These are phyloP conservation scores for Borostomias antarcticus DNA, from an alignment of 2,797 vertebrate species.

Conservation along the genomic window DNA sequence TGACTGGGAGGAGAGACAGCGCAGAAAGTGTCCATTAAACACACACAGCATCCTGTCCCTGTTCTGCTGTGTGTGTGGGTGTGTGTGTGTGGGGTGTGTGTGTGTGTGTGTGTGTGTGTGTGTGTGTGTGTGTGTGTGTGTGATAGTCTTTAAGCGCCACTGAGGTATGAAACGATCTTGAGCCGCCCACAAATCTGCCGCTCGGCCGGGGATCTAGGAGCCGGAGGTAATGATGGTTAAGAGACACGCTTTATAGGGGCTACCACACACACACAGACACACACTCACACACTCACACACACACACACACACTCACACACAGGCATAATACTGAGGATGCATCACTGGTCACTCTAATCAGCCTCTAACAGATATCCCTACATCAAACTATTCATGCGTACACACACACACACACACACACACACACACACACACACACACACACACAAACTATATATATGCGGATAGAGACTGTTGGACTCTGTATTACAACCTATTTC, in stretches of 20 bases:
- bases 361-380: slow-evolving; percentile 1
- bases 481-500: neutral
- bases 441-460: no score
- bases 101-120: neutral
- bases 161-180: slow-evolving; percentile 4
- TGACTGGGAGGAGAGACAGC: neutral
- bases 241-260: neutral
- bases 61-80: neutral
- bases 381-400: neutral
- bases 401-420: neutral
- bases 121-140: neutral
- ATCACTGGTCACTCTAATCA: neutral
- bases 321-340: slow-evolving; percentile 3
- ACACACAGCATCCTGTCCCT: neutral
- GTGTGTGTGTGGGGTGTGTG: no score
- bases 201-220: slow-evolving; percentile 8
- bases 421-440: neutral
- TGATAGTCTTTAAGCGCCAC: slow-evolving; percentile 1
- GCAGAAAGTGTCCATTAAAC: neutral
- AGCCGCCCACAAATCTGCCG: slow-evolving; percentile 8
- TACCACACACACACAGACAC: no score
- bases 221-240: neutral
- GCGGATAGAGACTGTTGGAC: neutral
- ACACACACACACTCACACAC: neutral
- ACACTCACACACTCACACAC: no score